These are phyloP conservation scores for Scytalopus superciliaris DNA, from an alignment of 2,113 vertebrate species.

Conservation along the genomic window DNA sequence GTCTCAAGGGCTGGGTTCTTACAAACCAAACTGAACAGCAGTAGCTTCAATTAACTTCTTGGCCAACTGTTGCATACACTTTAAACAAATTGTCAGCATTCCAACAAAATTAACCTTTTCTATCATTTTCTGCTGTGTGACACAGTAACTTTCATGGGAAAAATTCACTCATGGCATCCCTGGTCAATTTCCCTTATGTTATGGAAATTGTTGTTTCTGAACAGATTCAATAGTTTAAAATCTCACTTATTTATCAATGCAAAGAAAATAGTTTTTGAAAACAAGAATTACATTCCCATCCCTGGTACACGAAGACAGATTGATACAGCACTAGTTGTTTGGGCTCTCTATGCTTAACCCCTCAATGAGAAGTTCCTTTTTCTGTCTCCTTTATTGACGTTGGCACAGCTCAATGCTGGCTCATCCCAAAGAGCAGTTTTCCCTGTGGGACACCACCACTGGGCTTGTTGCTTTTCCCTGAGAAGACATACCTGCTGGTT, in stretches of 20 bases:
- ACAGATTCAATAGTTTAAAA: background rate
- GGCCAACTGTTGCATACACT: background rate
- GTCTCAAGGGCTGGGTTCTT: background rate
- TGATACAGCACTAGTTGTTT: background rate
- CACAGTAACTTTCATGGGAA: background rate
- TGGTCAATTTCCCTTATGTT: background rate
- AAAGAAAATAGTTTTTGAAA: background rate
- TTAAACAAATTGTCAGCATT: background rate
- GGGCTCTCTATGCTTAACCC: background rate
- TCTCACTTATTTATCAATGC: background rate
- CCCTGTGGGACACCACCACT: accelerated
- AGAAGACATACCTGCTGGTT: background rate
- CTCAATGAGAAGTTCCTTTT: accelerated
- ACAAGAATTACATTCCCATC: background rate
- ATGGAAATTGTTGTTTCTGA: background rate
- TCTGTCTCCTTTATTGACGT: background rate
- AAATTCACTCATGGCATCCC: background rate
- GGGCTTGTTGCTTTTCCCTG: background rate
- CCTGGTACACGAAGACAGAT: background rate
- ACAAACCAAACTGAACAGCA: background rate
- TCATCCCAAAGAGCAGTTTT: background rate
- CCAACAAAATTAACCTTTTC: background rate
- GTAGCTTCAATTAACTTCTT: background rate
- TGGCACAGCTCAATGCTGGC: background rate
- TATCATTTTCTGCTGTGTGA: background rate